These are phyloP conservation scores for Pygmarrhopalites habei DNA, from an alignment of 1,140 invertebrate genomes.

Conservation along the genomic window DNA sequence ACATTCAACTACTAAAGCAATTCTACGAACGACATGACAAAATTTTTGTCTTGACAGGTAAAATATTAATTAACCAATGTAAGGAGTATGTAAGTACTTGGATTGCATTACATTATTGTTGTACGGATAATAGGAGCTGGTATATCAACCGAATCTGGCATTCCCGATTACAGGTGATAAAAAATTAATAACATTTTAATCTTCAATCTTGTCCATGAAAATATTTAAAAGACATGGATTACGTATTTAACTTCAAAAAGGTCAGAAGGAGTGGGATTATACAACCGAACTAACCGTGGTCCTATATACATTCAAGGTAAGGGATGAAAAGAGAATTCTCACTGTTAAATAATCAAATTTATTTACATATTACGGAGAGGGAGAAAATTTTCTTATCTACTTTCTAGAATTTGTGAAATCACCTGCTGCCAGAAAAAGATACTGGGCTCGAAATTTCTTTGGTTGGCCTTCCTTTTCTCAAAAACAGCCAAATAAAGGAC, in stretches of 20 bases:
- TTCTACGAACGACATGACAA: constrained; percentile 57
- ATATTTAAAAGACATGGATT: no score
- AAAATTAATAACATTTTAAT: no score
- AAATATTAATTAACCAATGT: not conserved
- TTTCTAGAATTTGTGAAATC: constrained; percentile 73
- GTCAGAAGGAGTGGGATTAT: constrained; percentile 84
- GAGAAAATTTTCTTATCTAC: constrained; percentile 75
- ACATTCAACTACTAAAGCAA: constrained; percentile 56
- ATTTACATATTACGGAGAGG: no score
- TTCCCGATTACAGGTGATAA: constrained; percentile 93
- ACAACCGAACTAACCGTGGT: constrained; percentile 69
- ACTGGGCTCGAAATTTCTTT: constrained; percentile 89
- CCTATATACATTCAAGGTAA: constrained; percentile 75
- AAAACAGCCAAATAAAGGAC: constrained; percentile 52
- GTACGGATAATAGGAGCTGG: constrained; percentile 70
- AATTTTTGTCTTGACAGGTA: constrained; percentile 43
- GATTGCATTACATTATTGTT: constrained; percentile 13
- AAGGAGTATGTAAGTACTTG: constrained; percentile 4
- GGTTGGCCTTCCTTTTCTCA: constrained; percentile 70
- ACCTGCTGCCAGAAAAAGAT: constrained; percentile 62
- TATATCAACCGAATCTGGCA: constrained; percentile 90
- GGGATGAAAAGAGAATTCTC: no score
- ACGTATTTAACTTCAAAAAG: no score
- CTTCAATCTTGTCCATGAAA: no score
- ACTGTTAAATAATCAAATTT: no score